A percentile compares a stretch with the other conserved stretches of the same genome.
Evolutionary conservation across 2,797 vertebrate genomes (phyloP).

Genomic region (Sphaeramia orbicularis): DNA sequence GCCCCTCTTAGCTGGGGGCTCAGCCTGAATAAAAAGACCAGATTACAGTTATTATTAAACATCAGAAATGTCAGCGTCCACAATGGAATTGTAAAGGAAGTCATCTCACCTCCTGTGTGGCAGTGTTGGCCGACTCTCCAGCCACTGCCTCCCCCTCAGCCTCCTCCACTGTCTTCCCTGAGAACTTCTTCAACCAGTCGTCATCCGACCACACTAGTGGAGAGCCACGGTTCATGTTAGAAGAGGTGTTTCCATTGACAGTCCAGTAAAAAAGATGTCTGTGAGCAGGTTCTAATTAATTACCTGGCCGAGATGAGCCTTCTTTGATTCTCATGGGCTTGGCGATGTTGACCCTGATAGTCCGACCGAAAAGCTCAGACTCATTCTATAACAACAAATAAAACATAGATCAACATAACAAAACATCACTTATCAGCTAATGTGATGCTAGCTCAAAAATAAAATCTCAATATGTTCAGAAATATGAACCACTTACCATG

Average conservation of each 20-base stretch:
- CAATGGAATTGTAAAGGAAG: background rate
- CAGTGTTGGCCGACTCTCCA: conserved; percentile 82
- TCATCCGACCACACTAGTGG: conserved; percentile 96
- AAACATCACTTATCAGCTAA: background rate
- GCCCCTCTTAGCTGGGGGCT: conserved; percentile 92
- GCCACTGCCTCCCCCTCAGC: conserved; percentile 83
- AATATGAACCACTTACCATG: conserved; percentile 87
- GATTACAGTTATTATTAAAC: background rate
- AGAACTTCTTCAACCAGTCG: conserved; percentile 98
- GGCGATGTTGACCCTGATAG: conserved; percentile 96
- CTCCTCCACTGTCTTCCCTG: conserved; percentile 95
- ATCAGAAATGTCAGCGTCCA: background rate
- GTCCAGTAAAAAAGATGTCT: background rate
- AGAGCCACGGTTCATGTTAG: conserved; percentile 16
- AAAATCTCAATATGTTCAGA: background rate
- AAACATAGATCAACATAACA: conserved; percentile 8
- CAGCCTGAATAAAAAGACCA: conserved; percentile 81
- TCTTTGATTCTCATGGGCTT: conserved; percentile 99
- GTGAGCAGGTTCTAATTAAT: conserved; percentile 11
- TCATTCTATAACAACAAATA: conserved; percentile 84
- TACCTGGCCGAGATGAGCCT: conserved; percentile 96
- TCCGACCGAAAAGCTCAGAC: conserved; percentile 96
- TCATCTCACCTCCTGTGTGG: conserved; percentile 86
- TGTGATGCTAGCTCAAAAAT: background rate
- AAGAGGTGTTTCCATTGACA: background rate